Conservation (phyloP, 2,113 vertebrate species). For the Smithornis capensis region DNA sequence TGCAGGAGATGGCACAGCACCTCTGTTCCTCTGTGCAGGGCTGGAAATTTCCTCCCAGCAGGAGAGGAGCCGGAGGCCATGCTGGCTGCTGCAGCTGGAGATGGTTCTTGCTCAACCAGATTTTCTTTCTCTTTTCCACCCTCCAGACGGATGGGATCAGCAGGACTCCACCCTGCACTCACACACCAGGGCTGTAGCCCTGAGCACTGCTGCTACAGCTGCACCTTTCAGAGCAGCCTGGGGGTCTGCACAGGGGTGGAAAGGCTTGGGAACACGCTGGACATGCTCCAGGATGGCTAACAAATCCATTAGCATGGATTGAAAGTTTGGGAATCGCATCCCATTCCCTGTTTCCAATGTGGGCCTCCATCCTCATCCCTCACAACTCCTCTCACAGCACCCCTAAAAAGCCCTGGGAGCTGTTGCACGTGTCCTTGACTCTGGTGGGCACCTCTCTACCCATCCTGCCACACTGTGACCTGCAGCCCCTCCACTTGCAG, state of each 20-base stretch:
- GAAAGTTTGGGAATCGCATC: rapidly evolving
- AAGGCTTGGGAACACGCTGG: neutral
- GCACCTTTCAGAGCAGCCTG: neutral
- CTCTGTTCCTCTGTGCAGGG: neutral
- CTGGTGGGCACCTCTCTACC: neutral
- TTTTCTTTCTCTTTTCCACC: slow-evolving; percentile 12
- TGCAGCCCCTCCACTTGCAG: rapidly evolving
- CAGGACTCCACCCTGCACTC: neutral
- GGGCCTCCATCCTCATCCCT: neutral
- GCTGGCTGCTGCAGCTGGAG: neutral
- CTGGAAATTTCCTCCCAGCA: slow-evolving; percentile 1
- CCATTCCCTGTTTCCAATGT: rapidly evolving
- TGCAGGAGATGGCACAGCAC: neutral
- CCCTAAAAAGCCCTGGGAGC: neutral
- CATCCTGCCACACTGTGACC: rapidly evolving
- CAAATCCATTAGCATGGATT: neutral
- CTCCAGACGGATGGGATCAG: neutral
- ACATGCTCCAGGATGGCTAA: neutral
- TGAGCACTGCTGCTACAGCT: neutral
- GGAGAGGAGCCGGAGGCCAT: neutral
- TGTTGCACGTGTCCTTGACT: rapidly evolving
- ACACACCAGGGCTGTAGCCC: neutral
- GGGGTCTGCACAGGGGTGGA: rapidly evolving
- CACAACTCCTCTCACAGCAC: rapidly evolving
- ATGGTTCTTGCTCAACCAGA: slow-evolving; percentile 7